These are phyloP conservation scores for Jordanella pulchra DNA, from an alignment of 2,797 vertebrate species.

Conservation along the genomic window DNA sequence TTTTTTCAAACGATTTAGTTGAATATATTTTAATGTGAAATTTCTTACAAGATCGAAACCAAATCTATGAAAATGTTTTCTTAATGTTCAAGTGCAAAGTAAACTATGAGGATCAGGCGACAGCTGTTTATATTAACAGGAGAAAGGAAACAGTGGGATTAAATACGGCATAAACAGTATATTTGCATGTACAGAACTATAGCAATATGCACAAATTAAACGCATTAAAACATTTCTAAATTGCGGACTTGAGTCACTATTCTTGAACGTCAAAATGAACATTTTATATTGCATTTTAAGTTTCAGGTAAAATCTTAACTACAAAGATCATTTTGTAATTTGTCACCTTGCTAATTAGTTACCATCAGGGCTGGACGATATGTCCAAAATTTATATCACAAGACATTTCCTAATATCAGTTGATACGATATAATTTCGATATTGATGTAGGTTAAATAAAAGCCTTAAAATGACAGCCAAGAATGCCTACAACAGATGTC, in stretches of 20 bases:
- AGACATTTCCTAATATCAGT: too few species aligned
- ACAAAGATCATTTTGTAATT: background rate
- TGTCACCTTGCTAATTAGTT: background rate
- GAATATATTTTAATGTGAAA: conserved; percentile 11
- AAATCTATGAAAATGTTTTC: background rate
- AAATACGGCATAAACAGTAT: background rate
- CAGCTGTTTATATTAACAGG: background rate
- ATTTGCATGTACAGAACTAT: background rate
- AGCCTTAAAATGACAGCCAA: too few species aligned
- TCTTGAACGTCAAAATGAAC: too few species aligned
- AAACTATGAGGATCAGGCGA: background rate
- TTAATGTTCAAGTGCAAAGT: background rate
- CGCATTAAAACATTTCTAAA: background rate
- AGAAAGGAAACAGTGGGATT: background rate
- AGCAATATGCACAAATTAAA: background rate
- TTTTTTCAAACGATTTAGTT: background rate
- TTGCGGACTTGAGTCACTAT: too few species aligned
- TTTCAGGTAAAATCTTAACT: background rate
- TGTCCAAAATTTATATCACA: too few species aligned
- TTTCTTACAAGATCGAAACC: background rate
- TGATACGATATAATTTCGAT: too few species aligned
- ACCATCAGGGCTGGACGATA: too few species aligned
- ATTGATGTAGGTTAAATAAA: too few species aligned
- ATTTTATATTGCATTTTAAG: background rate
- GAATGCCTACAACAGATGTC: too few species aligned